These are phyloP conservation scores for Desmophyllum pertusum DNA, from an alignment of 92 coral and sea anemone species.

Conservation along the genomic window DNA sequence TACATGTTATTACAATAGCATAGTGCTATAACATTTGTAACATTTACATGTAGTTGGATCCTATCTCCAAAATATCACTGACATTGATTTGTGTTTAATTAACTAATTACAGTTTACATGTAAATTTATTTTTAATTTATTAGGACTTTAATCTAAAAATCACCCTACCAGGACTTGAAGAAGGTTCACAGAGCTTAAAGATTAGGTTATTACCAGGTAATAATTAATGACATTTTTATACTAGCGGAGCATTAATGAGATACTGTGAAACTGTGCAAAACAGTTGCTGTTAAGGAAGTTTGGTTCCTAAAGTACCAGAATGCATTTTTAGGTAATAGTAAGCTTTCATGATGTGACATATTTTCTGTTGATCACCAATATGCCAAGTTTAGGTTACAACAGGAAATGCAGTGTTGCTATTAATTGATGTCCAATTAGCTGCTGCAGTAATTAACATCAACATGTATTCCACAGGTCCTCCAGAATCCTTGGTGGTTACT, in stretches of 20 bases:
- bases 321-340: no score
- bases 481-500: conserved; percentile 66
- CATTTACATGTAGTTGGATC: background rate
- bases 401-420: background rate
- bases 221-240: no score
- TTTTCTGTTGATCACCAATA: no score
- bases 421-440: background rate
- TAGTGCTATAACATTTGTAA: no score
- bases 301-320: background rate
- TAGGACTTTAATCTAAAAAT: conserved; percentile 94
- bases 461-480: conserved; percentile 74
- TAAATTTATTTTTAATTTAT: background rate
- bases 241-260: background rate
- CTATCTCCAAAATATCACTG: background rate
- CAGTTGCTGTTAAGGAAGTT: background rate
- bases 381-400: no score
- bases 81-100: background rate
- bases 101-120: background rate
- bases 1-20: no score
- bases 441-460: background rate
- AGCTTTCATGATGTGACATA: no score
- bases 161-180: conserved; percentile 84
- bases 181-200: conserved; percentile 89
- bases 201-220: conserved; percentile 92
- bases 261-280: background rate